Evolutionary conservation across 2,888 invertebrate genomes (phyloP), one percentile per base, ranked within the genome.

Genomic region (Amphipoea oculea): DNA sequence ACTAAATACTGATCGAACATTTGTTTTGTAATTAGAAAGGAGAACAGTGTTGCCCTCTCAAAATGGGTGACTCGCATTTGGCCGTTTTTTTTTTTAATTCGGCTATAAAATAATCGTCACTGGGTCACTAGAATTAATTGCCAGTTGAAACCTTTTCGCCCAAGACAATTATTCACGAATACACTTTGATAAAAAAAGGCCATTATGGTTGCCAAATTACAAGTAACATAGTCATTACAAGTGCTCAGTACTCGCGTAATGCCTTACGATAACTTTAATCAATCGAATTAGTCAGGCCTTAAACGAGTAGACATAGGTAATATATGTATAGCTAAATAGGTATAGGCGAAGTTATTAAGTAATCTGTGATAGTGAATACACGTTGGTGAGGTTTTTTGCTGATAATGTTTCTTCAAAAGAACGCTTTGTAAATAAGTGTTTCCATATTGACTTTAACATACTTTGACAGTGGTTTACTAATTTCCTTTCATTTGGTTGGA

Each of bases 211-310:
- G 45, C 12, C 4, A 69, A 67, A 71, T 67, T 62, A 71, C 63
- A 76, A 54, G 14, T 2, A n/a, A 57, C 72, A 67, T 54, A n/a
- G 71, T 71, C 60, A 40, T 62, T 48, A n/a, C 29, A 70, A 81
- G 60, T 20, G 23, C 62, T 71, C 45, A 79, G 11, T 51, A 29
- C 7, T 66, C 11, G 20, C 20, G 5, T 76, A 45, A 70, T 45
- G 36, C 4, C 60, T 48, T 72, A 14, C 40, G 17, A 70, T 67
- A 62, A 71, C 14, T 57, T 54, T 36, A 72, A 76, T 76, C 62
- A 72, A 48, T 48, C 14, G 23, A 12, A 68, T 77, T 82, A 76
- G 76, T 76, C 76, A 68, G 12, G 63, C 48, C 57, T 72, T 67
- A 63, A 48, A 36, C 29, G 14, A 67, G 6, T 9, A 9, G 40